phyloP scores from a whole-genome alignment of 2,113 vertebrate genomes.

The Rhombomys opimus region DNA sequence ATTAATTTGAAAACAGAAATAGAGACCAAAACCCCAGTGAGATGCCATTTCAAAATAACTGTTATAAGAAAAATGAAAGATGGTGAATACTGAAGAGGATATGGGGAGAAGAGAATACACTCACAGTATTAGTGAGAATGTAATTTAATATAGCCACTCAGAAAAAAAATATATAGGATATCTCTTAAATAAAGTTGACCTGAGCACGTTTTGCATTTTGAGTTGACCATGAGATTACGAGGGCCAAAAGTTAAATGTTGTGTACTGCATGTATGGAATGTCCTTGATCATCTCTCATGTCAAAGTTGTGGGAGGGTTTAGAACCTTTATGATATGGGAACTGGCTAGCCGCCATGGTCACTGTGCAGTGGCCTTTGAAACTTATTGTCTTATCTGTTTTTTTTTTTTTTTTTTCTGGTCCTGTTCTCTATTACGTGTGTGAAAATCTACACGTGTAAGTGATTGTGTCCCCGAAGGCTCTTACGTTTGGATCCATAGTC shows the following conservation, averaged over 20 bases:
- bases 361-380: neutral
- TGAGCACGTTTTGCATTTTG: neutral
- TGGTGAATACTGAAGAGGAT: neutral
- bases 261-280: neutral
- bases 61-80: neutral
- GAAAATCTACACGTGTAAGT: neutral
- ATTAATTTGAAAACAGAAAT: neutral
- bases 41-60: neutral
- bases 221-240: neutral
- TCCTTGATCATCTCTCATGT: neutral
- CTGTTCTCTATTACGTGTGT: neutral
- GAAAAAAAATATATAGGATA: neutral
- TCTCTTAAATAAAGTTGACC: neutral
- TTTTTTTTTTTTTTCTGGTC: neutral
- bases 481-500: neutral
- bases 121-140: neutral
- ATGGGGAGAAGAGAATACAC: neutral
- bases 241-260: neutral
- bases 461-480: neutral
- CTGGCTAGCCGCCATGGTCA: neutral
- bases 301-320: neutral
- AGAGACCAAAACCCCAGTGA: neutral
- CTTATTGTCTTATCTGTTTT: neutral
- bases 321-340: neutral
- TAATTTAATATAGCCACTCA: neutral